Conservation (phyloP, 2,888 invertebrate genomes). For the Gymnosoma rotundatum region DNA sequence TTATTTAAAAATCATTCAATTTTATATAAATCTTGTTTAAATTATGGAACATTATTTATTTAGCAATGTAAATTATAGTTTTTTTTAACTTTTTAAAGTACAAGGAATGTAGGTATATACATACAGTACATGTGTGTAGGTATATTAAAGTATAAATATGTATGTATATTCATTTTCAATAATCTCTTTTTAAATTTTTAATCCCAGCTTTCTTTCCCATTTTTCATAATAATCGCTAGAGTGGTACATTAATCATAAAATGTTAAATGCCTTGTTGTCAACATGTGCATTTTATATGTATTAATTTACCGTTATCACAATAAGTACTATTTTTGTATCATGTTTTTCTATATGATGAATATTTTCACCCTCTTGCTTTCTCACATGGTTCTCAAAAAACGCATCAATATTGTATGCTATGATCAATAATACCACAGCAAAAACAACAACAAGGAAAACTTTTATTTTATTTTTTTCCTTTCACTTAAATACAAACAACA, state of each 20-base stretch:
- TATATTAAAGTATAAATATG: no score
- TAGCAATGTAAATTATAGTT: no score
- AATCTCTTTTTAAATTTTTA: not conserved
- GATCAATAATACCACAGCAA: conserved; percentile 29
- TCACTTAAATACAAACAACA: not conserved
- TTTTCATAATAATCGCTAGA: not conserved
- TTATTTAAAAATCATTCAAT: no score
- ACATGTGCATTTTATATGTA: conserved; percentile 36
- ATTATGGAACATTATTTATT: no score
- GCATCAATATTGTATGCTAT: conserved; percentile 27
- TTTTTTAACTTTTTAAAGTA: no score
- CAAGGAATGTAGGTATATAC: no score
- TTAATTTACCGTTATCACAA: conserved; percentile 1
- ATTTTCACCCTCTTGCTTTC: not conserved
- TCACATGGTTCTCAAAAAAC: conserved; percentile 12
- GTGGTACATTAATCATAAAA: not conserved
- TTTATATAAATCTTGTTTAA: no score
- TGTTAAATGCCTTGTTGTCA: conserved; percentile 10
- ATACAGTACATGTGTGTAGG: no score
- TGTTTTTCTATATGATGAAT: not conserved
- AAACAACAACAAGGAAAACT: not conserved
- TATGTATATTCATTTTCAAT: no score
- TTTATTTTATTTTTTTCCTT: not conserved
- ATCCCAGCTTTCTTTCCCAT: not conserved
- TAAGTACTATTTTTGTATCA: not conserved